Percentiles rank a stretch among this genome's conserved stretches.
These are phyloP conservation scores for Mixornis gularis DNA, from an alignment of 2,113 vertebrate genomes.

Conservation along the genomic window DNA sequence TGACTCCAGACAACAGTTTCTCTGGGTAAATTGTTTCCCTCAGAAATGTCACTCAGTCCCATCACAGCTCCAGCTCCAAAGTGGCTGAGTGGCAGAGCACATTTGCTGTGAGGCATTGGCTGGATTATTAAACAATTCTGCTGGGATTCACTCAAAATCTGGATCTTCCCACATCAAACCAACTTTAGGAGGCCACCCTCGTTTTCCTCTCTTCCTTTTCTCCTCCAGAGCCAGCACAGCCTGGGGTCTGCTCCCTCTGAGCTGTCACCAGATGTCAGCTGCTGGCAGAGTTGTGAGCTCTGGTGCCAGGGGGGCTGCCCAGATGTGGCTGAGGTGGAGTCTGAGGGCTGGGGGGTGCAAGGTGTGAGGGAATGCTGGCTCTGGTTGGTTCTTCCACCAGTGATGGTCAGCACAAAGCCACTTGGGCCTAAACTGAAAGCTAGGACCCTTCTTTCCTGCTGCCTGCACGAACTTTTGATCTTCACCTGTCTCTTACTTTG, in stretches of 20 bases:
- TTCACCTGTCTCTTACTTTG: neutral
- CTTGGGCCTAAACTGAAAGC: neutral
- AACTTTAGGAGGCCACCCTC: neutral
- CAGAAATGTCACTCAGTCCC: constrained; percentile 34
- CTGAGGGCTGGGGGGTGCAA: neutral
- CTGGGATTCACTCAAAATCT: neutral
- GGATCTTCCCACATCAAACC: neutral
- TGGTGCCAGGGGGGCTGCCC: neutral
- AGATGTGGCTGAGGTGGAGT: neutral
- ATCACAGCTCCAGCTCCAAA: neutral
- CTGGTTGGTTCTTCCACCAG: neutral
- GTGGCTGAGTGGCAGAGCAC: constrained; percentile 7
- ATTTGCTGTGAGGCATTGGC: neutral
- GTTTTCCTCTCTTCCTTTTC: neutral
- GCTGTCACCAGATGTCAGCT: neutral
- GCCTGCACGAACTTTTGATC: neutral
- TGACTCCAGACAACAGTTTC: constrained; percentile 40
- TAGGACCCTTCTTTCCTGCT: neutral
- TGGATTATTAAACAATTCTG: neutral
- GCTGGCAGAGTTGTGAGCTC: neutral
- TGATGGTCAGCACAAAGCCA: neutral
- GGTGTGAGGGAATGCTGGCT: neutral
- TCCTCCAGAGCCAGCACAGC: neutral
- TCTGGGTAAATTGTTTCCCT: constrained; percentile 48
- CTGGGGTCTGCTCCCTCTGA: neutral